Conservation (phyloP, 2,797 vertebrate species). For the Onychomys leucogaster region DNA sequence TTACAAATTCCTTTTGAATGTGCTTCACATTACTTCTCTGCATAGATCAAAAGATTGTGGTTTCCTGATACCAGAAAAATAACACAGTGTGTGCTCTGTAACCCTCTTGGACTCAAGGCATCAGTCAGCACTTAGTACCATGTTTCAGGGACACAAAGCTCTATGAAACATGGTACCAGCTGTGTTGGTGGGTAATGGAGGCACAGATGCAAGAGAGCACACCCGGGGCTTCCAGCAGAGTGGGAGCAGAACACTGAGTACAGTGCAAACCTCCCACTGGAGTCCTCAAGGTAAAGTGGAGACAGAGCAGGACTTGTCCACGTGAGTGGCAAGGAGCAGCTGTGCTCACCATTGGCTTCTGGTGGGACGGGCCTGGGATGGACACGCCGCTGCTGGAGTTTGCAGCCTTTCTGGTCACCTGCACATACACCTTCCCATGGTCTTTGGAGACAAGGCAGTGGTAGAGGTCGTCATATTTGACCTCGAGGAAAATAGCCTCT, state of each 20-base stretch:
- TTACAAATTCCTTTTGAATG: background rate
- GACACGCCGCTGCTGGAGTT: constrained; percentile 94
- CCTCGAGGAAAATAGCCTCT: constrained; percentile 97
- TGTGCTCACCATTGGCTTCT: constrained; percentile 96
- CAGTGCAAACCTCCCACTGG: background rate
- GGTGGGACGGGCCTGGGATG: constrained; percentile 97
- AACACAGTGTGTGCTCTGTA: too few species aligned
- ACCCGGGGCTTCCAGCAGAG: background rate
- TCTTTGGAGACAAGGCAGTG: constrained; percentile 98
- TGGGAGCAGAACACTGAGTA: background rate
- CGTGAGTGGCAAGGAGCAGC: rapidly evolving
- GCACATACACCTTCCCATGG: constrained; percentile 96
- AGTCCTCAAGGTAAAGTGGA: background rate
- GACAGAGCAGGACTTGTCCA: background rate
- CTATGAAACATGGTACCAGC: rapidly evolving
- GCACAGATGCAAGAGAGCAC: rapidly evolving
- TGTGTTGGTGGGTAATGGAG: rapidly evolving
- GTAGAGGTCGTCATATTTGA: constrained; percentile 97
- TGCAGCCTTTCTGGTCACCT: constrained; percentile 97
- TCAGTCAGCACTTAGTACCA: background rate
- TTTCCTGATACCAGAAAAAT: background rate
- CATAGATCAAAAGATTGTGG: too few species aligned
- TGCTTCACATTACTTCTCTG: background rate
- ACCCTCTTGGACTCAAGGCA: background rate
- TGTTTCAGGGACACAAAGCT: background rate